Evolutionary conservation across 2,888 invertebrate genomes (phyloP).

Genomic region (Blastobasis adustella): DNA sequence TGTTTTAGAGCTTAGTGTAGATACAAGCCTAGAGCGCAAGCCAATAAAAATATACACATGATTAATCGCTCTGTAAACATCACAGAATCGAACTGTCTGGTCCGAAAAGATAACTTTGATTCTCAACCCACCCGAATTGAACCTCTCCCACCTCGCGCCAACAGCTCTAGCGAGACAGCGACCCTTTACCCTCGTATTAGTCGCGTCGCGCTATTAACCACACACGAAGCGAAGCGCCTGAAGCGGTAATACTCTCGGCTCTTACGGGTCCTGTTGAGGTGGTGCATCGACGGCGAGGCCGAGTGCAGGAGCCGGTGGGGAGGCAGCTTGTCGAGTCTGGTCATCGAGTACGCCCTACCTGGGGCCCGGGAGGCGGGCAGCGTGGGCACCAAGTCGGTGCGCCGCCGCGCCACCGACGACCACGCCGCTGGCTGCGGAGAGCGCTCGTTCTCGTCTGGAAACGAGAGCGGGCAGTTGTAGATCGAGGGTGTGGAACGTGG

Average conservation of each 20-base stretch:
- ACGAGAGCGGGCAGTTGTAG: no score
- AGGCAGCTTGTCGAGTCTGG: slow-evolving; percentile 83
- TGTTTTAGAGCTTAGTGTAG: no score
- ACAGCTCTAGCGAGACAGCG: no score
- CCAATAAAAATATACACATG: no score
- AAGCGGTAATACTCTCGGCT: slow-evolving; percentile 1
- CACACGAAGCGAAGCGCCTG: slow-evolving; percentile 12
- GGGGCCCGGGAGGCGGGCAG: slow-evolving; percentile 78
- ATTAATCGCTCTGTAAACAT: no score
- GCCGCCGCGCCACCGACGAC: slow-evolving; percentile 87
- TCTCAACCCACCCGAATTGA: no score
- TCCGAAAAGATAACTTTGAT: no score
- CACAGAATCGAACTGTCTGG: no score
- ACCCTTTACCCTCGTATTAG: no score
- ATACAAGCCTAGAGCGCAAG: no score
- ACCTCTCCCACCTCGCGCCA: no score
- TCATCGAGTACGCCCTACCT: slow-evolving; percentile 93
- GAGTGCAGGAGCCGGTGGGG: slow-evolving; percentile 33
- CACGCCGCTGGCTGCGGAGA: slow-evolving; percentile 75
- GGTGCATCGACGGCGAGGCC: slow-evolving; percentile 49
- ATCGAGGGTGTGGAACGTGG: no score
- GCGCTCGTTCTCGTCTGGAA: slow-evolving; percentile 59
- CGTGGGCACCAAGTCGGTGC: slow-evolving; percentile 94
- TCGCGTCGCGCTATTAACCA: not conserved
- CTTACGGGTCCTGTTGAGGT: slow-evolving; percentile 44